A percentile compares a stretch with the other conserved stretches of the same genome.
Conservation (phyloP, 2,888 invertebrate species). For the Deroplatys truncata region DNA sequence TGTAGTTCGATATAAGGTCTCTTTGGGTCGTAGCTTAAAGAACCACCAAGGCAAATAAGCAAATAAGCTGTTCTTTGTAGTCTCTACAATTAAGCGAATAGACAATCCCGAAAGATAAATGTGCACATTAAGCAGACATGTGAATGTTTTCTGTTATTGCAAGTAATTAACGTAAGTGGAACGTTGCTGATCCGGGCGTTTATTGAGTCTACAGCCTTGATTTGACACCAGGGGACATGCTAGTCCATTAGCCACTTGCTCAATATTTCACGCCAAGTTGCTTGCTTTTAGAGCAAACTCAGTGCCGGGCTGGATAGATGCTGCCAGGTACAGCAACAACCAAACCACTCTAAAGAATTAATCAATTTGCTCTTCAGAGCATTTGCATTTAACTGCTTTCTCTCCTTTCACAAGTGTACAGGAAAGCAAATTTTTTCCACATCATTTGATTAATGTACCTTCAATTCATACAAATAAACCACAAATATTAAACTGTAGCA, state of each 20-base stretch:
- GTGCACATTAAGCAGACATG: not conserved
- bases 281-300: not conserved
- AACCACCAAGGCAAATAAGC: not conserved
- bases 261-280: not conserved
- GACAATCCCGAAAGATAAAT: not conserved
- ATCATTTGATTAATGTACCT: too few relatives aligned
- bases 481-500: too few relatives aligned
- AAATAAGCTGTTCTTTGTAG: not conserved
- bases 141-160: not conserved
- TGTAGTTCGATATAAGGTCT: too few relatives aligned
- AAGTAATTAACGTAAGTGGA: not conserved
- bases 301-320: not conserved
- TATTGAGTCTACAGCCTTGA: not conserved
- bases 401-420: too few relatives aligned
- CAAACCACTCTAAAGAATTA: too few relatives aligned
- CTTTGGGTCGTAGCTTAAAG: not conserved
- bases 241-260: not conserved
- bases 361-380: too few relatives aligned
- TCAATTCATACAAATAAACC: too few relatives aligned
- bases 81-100: not conserved
- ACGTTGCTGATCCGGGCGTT: not conserved
- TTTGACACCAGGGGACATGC: not conserved
- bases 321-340: too few relatives aligned
- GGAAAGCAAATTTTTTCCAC: too few relatives aligned
- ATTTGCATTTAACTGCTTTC: too few relatives aligned